phyloP scores from a whole-genome alignment of 1,140 invertebrate genomes.

The Teleogryllus occipitalis region DNA sequence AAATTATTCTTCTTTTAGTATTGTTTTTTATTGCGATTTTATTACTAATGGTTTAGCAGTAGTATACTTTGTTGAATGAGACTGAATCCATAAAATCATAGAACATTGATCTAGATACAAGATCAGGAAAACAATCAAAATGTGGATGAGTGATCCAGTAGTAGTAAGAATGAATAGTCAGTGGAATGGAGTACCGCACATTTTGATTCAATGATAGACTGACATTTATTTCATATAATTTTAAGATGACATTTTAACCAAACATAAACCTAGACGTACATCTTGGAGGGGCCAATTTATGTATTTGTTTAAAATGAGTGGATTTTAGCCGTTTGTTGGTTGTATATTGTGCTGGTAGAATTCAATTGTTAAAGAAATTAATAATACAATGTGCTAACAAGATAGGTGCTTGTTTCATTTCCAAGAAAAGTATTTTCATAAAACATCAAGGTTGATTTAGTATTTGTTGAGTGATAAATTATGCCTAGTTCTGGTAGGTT shows the following conservation, averaged over 20 bases:
- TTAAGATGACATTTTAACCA: constrained; percentile 5
- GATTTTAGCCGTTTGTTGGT: background rate
- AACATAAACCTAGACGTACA: background rate
- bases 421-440: constrained; percentile 3
- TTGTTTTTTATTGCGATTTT: too few species aligned
- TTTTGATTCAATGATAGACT: constrained; percentile 5
- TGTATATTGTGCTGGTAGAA: constrained; percentile 4
- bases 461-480: background rate
- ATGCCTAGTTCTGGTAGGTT: background rate
- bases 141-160: background rate
- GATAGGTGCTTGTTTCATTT: constrained; percentile 4
- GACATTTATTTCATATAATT: constrained; percentile 6
- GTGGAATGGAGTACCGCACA: background rate
- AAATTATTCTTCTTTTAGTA: background rate
- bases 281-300: background rate
- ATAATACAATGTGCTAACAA: constrained; percentile 5
- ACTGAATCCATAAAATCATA: background rate
- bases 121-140: background rate
- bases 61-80: constrained; percentile 1
- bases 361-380: background rate
- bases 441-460: background rate
- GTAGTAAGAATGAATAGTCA: background rate
- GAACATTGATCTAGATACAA: background rate
- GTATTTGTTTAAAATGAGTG: background rate
- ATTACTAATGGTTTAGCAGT: background rate